These are phyloP conservation scores for Akabosia matsudoensis DNA, from an alignment of 1,140 invertebrate genomes.

Conservation along the genomic window DNA sequence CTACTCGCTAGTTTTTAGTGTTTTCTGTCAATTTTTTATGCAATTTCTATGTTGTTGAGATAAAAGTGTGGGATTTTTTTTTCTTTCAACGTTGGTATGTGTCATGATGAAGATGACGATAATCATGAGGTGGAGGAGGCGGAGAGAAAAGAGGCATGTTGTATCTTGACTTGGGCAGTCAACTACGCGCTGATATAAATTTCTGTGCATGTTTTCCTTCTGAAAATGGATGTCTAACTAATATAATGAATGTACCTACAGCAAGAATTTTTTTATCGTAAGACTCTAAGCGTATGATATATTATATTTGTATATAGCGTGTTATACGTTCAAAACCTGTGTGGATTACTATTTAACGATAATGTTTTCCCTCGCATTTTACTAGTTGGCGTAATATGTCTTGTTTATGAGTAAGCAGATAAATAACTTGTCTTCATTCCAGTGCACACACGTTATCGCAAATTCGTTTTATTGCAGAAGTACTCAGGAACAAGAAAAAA, in stretches of 20 bases:
- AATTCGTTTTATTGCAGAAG: not conserved
- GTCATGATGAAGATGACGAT: not conserved
- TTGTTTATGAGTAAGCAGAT: slow-evolving; percentile 7
- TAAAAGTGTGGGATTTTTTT: slow-evolving; percentile 8
- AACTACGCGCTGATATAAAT: not conserved
- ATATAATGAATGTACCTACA: not conserved
- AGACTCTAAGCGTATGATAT: not conserved
- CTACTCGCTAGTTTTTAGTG: not conserved
- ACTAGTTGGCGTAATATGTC: not conserved
- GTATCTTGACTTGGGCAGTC: not conserved
- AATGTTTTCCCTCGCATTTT: slow-evolving; percentile 4
- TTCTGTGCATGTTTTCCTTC: not conserved
- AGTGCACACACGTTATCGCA: not conserved
- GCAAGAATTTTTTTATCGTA: not conserved
- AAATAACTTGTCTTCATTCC: slow-evolving; percentile 11
- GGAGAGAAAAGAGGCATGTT: not conserved
- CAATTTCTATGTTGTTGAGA: slow-evolving; percentile 7
- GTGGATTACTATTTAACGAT: not conserved
- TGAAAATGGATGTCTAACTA: not conserved
- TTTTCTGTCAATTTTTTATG: not conserved
- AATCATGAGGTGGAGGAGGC: not conserved
- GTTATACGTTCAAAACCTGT: not conserved
- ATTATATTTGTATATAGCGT: not conserved
- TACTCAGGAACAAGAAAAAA: not conserved
- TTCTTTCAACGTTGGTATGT: not conserved